Conservation (phyloP, 2,113 vertebrate species). For the Serinus canaria region DNA sequence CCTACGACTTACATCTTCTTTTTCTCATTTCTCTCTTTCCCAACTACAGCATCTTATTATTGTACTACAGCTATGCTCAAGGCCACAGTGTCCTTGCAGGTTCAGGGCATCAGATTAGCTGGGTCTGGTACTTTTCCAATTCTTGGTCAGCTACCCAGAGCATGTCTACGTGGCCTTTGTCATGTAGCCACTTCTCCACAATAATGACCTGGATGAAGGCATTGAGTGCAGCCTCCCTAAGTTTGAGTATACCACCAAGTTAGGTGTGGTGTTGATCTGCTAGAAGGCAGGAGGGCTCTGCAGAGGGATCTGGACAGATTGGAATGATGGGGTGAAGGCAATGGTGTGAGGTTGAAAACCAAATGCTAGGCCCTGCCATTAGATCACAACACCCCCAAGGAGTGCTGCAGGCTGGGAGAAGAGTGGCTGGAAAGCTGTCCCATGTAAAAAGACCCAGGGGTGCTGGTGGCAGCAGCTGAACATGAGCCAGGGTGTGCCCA, state of each 20-base stretch:
- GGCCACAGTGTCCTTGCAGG: too few relatives aligned
- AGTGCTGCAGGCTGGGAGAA: accelerated
- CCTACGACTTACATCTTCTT: too few relatives aligned
- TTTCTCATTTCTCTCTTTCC: too few relatives aligned
- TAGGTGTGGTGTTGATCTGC: not conserved
- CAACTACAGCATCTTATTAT: too few relatives aligned
- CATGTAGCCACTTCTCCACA: too few relatives aligned
- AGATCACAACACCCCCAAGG: not conserved
- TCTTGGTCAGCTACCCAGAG: too few relatives aligned
- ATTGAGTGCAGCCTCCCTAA: not conserved
- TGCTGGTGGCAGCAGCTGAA: not conserved
- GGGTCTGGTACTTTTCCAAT: too few relatives aligned
- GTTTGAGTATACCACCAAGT: too few relatives aligned
- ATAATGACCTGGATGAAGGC: not conserved
- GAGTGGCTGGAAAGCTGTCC: not conserved
- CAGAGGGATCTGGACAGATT: not conserved
- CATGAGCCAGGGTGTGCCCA: not conserved
- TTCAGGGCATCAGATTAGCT: too few relatives aligned
- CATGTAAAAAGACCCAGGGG: accelerated
- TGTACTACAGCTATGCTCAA: too few relatives aligned
- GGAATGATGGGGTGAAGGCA: accelerated
- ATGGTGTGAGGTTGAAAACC: not conserved
- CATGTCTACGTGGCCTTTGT: too few relatives aligned
- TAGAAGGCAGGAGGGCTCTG: not conserved
- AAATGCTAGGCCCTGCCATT: not conserved